A percentile compares a stretch with the other conserved stretches of the same genome.
Evolutionary conservation across 2,888 invertebrate species (phyloP).

Genomic region (Spisula subtruncata): DNA sequence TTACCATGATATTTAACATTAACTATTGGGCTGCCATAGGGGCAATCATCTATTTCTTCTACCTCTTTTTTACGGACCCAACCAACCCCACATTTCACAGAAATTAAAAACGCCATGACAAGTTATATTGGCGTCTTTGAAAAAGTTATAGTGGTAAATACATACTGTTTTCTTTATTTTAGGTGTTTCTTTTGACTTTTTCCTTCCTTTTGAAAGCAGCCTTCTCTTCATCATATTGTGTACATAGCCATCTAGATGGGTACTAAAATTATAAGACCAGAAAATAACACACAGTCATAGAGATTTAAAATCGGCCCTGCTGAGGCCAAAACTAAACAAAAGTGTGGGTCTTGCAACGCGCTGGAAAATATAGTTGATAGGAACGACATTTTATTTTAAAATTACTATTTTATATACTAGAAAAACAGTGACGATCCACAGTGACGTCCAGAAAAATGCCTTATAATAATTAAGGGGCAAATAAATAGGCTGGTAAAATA

Average conservation of each 20-base stretch:
- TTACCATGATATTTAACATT: too few relatives aligned
- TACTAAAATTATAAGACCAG: slow-evolving; percentile 42
- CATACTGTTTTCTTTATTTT: slow-evolving; percentile 40
- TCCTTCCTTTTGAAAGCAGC: slow-evolving; percentile 38
- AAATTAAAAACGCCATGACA: background rate
- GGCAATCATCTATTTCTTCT: background rate
- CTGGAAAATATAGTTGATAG: too few relatives aligned
- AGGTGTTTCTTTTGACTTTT: slow-evolving; percentile 34
- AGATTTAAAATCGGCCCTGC: background rate
- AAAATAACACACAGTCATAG: background rate
- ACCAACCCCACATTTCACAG: background rate
- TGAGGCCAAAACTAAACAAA: background rate
- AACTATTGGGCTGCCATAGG: too few relatives aligned
- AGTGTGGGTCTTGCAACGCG: background rate
- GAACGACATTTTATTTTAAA: too few relatives aligned
- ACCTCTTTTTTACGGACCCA: background rate
- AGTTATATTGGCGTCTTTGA: too few relatives aligned
- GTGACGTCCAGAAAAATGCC: too few relatives aligned
- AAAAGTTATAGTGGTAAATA: background rate
- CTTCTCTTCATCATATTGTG: slow-evolving; percentile 59
- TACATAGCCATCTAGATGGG: slow-evolving; percentile 56
- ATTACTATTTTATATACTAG: background rate
- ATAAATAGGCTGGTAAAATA: too few relatives aligned
- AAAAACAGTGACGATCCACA: too few relatives aligned
- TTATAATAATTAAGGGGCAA: too few relatives aligned